Conservation (phyloP, 2,888 invertebrate species). For the Palloptera scutellata region DNA sequence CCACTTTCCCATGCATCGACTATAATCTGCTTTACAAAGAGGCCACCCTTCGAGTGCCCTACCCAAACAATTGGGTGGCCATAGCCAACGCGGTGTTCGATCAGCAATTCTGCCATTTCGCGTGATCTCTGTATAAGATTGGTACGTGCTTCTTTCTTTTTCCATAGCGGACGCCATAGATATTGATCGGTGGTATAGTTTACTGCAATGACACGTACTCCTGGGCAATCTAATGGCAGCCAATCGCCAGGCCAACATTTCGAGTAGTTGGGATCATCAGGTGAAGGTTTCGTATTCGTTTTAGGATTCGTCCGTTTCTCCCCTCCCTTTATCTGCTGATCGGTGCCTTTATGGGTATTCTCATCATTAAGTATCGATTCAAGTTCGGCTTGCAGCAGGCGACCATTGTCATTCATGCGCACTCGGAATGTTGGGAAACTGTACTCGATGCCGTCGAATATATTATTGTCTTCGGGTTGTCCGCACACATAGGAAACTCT, state of each 20-base stretch:
- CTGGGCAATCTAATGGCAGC: slow-evolving; percentile 80
- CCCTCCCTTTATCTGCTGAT: background rate
- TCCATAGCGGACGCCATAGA: slow-evolving; percentile 80
- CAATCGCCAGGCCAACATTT: slow-evolving; percentile 88
- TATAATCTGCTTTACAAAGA: slow-evolving; percentile 85
- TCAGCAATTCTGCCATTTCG: slow-evolving; percentile 75
- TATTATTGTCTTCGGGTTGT: slow-evolving; percentile 51
- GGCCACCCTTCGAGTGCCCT: slow-evolving; percentile 82
- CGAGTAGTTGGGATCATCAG: slow-evolving; percentile 66
- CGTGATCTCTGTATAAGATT: slow-evolving; percentile 73
- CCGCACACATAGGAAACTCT: slow-evolving; percentile 56
- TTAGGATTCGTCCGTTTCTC: slow-evolving; percentile 13
- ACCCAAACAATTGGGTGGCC: slow-evolving; percentile 86
- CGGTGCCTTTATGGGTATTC: slow-evolving; percentile 14
- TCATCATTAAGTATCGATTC: slow-evolving; percentile 45
- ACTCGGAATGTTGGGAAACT: slow-evolving; percentile 62
- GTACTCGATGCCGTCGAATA: slow-evolving; percentile 59
- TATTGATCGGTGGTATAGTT: slow-evolving; percentile 84
- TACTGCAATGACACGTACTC: slow-evolving; percentile 79
- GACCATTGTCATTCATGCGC: slow-evolving; percentile 56
- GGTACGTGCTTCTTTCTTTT: slow-evolving; percentile 72
- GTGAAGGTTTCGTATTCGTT: slow-evolving; percentile 31
- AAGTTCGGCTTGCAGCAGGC: slow-evolving; percentile 48
- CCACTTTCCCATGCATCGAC: slow-evolving; percentile 70
- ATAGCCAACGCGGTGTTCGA: slow-evolving; percentile 74